A percentile compares a stretch with the other conserved stretches of the same genome.
These are phyloP conservation scores for Callinectes sapidus DNA, from an alignment of 2,888 invertebrate genomes.

Conservation along the genomic window DNA sequence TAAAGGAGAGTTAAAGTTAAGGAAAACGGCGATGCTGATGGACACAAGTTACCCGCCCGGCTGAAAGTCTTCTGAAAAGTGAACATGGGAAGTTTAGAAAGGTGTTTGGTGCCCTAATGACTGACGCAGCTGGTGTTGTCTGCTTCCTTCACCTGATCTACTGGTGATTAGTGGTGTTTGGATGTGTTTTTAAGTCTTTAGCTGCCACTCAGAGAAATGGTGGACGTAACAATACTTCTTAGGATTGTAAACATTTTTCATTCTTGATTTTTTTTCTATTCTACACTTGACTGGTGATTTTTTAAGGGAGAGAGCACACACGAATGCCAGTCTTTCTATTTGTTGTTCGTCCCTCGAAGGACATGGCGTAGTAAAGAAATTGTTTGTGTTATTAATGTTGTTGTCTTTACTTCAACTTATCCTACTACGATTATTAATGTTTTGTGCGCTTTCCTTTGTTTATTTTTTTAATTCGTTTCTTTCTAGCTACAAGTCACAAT, in stretches of 20 bases:
- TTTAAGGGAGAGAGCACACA: no score
- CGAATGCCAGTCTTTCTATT: neutral
- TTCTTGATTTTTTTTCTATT: no score
- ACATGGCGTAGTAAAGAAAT: neutral
- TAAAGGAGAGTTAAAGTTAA: conserved; percentile 1
- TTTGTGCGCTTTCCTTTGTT: no score
- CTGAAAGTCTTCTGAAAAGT: neutral
- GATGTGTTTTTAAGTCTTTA: neutral
- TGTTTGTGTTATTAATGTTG: no score
- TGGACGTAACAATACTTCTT: no score
- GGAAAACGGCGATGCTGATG: neutral
- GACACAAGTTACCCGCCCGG: neutral
- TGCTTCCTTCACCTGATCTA: neutral
- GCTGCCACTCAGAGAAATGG: no score
- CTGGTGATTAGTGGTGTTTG: neutral
- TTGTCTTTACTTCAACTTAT: no score
- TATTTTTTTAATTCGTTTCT: no score
- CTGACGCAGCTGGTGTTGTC: neutral
- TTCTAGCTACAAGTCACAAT: neutral
- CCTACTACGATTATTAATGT: no score
- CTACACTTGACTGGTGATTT: no score
- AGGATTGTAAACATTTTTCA: no score
- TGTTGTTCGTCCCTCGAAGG: neutral
- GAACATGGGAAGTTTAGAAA: neutral
- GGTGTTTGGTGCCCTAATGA: neutral